phyloP scores from a whole-genome alignment of 2,113 vertebrate species.

The Psittacus erithacus region DNA sequence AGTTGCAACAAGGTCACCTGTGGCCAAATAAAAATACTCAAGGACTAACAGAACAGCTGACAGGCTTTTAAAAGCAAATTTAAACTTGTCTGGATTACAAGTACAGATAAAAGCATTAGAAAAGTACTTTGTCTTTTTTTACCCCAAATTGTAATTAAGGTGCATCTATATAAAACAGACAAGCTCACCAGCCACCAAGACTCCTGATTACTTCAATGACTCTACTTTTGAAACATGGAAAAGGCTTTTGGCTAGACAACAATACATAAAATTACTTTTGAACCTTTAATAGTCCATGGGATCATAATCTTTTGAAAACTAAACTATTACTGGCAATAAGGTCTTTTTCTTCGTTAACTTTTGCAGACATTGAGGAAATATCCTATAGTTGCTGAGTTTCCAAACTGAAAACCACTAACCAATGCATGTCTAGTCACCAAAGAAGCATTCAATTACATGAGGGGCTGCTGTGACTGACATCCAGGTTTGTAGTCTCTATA shows the following conservation, averaged over 20 bases:
- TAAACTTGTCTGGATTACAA: background rate
- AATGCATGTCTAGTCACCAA: background rate
- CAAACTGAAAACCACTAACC: background rate
- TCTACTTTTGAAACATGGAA: background rate
- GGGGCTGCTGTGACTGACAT: accelerated
- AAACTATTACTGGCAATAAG: background rate
- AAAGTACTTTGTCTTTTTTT: background rate
- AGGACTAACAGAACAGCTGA: background rate
- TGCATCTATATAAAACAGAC: background rate
- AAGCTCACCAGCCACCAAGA: background rate
- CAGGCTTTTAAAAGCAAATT: background rate
- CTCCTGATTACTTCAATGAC: background rate
- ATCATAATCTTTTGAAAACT: background rate
- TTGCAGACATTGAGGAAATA: background rate
- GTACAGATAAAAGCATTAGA: background rate
- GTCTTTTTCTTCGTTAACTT: background rate
- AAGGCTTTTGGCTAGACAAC: background rate
- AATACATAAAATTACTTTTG: background rate
- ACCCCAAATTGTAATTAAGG: background rate
- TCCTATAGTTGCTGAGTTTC: background rate
- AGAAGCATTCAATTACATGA: background rate
- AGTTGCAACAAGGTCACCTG: background rate
- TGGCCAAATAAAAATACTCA: background rate
- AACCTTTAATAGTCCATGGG: background rate
- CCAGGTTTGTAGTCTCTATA: background rate